Percentiles rank a stretch among this genome's conserved stretches.
These are phyloP conservation scores for Salvelinus sp. DNA, from an alignment of 2,113 vertebrate genomes.

Conservation along the genomic window DNA sequence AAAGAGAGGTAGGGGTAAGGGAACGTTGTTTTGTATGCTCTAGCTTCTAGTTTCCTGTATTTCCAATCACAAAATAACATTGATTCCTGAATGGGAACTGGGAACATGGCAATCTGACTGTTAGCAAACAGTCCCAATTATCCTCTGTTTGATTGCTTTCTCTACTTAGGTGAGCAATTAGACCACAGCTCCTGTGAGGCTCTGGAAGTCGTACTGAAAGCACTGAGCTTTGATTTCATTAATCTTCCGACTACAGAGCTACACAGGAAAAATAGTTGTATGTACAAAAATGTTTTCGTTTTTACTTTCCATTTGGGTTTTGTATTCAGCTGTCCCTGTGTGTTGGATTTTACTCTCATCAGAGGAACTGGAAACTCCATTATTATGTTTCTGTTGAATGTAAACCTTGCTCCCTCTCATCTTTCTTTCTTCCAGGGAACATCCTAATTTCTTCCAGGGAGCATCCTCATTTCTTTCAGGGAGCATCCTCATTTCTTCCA, in stretches of 20 bases:
- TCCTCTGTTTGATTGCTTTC: constrained; percentile 68
- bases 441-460: constrained; percentile 45
- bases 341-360: constrained; percentile 61
- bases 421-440: constrained; percentile 66
- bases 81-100: constrained; percentile 35
- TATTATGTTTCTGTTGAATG: constrained; percentile 65
- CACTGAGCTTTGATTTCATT: constrained; percentile 78
- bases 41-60: constrained; percentile 3
- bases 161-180: constrained; percentile 76
- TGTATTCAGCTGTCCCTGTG: constrained; percentile 57
- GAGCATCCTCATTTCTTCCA: too few species aligned
- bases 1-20: constrained; percentile 20
- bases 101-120: constrained; percentile 61
- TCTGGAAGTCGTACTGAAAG: constrained; percentile 79
- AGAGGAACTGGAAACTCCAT: constrained; percentile 59
- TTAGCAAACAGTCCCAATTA: constrained; percentile 57
- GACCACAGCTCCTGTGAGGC: constrained; percentile 78
- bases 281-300: constrained; percentile 59
- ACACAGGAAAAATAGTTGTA: constrained; percentile 79
- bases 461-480: too few species aligned
- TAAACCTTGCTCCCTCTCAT: constrained; percentile 38
- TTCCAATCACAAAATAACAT: constrained; percentile 20
- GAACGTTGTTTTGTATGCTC: constrained; percentile 54
- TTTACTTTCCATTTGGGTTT: constrained; percentile 54
- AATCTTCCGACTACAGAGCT: constrained; percentile 75